Conservation (phyloP, 2,797 vertebrate genomes). For the Echeneis naucrates region DNA sequence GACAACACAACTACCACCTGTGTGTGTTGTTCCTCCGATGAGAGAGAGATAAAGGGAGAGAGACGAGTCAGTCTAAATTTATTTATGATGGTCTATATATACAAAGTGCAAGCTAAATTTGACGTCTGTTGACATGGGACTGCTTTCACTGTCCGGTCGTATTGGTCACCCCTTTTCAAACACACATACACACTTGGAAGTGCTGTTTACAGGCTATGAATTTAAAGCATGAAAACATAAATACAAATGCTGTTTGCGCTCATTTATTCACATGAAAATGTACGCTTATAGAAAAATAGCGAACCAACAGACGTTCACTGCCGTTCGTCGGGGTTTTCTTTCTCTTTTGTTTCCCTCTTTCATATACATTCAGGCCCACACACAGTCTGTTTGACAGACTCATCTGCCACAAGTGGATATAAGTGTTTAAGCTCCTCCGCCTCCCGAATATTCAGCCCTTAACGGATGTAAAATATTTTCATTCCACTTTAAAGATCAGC, state of each 20-base stretch:
- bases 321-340: conserved; percentile 16
- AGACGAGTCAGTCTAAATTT: conserved; percentile 35
- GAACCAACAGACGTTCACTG: conserved; percentile 40
- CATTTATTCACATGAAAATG: conserved; percentile 10
- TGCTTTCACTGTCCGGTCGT: conserved; percentile 40
- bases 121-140: conserved; percentile 59
- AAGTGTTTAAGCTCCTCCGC: conserved; percentile 37
- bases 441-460: conserved; percentile 46
- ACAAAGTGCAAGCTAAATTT: conserved; percentile 62
- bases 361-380: conserved; percentile 51
- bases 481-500: conserved; percentile 22
- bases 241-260: conserved; percentile 16
- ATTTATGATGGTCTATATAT: conserved; percentile 51
- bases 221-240: conserved; percentile 12
- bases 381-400: conserved; percentile 76
- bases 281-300: background rate
- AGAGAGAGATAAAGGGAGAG: conserved; percentile 15
- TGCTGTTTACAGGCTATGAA: conserved; percentile 35
- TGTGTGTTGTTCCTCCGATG: conserved; percentile 11
- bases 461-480: conserved; percentile 31
- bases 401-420: conserved; percentile 43
- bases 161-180: conserved; percentile 26
- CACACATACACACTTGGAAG: conserved; percentile 33
- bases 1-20: conserved; percentile 35
- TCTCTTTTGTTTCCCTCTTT: conserved; percentile 17